These are phyloP conservation scores for Eonycteris spelaea DNA, from an alignment of 2,113 vertebrate species.

Conservation along the genomic window DNA sequence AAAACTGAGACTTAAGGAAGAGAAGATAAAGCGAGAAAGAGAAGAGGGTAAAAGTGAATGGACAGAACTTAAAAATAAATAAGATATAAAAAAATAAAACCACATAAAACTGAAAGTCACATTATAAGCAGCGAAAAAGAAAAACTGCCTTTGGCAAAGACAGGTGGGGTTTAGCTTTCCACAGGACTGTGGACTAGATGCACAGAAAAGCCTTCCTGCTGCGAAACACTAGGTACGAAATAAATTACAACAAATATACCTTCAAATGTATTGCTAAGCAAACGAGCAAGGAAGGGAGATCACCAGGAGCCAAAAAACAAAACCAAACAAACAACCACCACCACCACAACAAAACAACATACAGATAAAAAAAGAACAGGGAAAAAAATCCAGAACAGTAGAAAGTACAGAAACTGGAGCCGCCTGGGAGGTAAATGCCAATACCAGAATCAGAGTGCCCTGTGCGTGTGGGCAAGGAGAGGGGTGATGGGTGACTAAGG, in stretches of 20 bases:
- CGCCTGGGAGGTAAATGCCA: neutral
- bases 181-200: neutral
- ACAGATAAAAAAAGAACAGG: neutral
- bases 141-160: constrained; percentile 12
- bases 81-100: neutral
- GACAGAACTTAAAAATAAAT: neutral
- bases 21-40: neutral
- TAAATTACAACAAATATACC: neutral
- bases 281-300: constrained; percentile 23
- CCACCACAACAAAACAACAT: too few relatives aligned
- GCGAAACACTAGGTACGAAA: neutral
- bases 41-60: neutral
- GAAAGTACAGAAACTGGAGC: neutral
- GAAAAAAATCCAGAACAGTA: neutral
- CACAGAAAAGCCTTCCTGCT: neutral
- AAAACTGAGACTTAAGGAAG: neutral
- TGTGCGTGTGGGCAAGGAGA: neutral
- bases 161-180: neutral
- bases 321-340: neutral
- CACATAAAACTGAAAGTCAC: neutral
- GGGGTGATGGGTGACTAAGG: neutral
- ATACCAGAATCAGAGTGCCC: neutral
- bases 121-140: neutral
- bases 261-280: neutral
- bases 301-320: neutral